These are phyloP conservation scores for Meta bourneti DNA, from an alignment of 2,888 invertebrate genomes.

Conservation along the genomic window DNA sequence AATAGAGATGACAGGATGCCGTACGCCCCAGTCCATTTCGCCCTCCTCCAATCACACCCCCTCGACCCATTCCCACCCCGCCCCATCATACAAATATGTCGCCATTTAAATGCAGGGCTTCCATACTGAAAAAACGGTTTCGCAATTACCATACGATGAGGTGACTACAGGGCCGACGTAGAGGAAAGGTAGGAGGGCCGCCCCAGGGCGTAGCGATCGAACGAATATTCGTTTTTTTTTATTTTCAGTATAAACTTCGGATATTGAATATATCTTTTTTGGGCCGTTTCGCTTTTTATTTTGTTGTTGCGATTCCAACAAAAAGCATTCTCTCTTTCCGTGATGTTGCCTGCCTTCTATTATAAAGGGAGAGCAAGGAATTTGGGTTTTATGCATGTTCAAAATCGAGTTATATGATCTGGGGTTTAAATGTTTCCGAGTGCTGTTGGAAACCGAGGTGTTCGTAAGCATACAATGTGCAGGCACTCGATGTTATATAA, in stretches of 20 bases:
- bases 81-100: slow-evolving; percentile 1
- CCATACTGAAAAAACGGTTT: background rate
- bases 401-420: background rate
- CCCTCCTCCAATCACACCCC: background rate
- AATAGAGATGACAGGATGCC: background rate
- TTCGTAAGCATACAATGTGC: background rate
- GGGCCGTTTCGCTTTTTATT: background rate
- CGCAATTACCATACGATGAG: slow-evolving; percentile 24
- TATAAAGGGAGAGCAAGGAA: background rate
- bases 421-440: background rate
- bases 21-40: background rate
- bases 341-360: background rate
- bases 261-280: slow-evolving; percentile 16
- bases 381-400: too few relatives aligned
- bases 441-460: background rate
- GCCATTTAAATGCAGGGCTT: slow-evolving; percentile 21
- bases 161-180: background rate
- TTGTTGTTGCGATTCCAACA: background rate
- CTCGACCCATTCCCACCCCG: background rate
- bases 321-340: background rate
- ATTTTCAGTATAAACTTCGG: slow-evolving; percentile 12
- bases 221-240: background rate
- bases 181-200: background rate
- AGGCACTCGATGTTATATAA: too few relatives aligned
- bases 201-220: slow-evolving; percentile 5